Evolutionary conservation across 2,113 vertebrate species (phyloP).

Genomic region (Laterallus jamaicensis): DNA sequence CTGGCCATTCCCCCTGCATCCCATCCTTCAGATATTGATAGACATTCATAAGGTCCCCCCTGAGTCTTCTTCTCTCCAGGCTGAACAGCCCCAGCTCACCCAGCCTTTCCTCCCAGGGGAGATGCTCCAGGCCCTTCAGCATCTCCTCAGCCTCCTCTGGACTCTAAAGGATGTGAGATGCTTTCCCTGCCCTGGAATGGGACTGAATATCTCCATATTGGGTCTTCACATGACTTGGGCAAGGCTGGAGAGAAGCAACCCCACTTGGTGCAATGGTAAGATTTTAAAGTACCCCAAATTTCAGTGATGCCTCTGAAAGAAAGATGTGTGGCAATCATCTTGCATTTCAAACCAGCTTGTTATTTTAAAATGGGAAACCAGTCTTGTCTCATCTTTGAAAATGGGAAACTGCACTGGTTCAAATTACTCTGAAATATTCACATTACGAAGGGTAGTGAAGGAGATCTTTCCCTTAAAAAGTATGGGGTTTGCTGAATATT

Average conservation of each 20-base stretch:
- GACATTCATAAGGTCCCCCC: too few species aligned
- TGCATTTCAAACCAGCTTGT: neutral
- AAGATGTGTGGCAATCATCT: accelerated
- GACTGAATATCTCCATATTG: neutral
- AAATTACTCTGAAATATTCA: neutral
- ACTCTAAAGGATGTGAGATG: neutral
- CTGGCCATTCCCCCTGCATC: too few species aligned
- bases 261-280: accelerated
- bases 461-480: neutral
- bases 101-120: too few species aligned
- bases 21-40: too few species aligned
- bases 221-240: neutral
- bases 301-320: neutral
- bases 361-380: neutral
- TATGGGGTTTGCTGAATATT: neutral
- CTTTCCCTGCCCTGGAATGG: neutral
- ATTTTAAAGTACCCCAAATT: neutral
- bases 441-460: neutral
- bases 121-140: too few species aligned
- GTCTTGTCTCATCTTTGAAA: neutral
- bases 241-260: neutral
- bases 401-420: neutral
- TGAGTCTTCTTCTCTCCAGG: too few species aligned
- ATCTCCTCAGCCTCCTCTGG: too few species aligned
- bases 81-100: too few species aligned